Evolutionary conservation across 1,140 invertebrate genomes (phyloP), one percentile per base, ranked within the genome.

Genomic region (Palaemon carinicauda): DNA sequence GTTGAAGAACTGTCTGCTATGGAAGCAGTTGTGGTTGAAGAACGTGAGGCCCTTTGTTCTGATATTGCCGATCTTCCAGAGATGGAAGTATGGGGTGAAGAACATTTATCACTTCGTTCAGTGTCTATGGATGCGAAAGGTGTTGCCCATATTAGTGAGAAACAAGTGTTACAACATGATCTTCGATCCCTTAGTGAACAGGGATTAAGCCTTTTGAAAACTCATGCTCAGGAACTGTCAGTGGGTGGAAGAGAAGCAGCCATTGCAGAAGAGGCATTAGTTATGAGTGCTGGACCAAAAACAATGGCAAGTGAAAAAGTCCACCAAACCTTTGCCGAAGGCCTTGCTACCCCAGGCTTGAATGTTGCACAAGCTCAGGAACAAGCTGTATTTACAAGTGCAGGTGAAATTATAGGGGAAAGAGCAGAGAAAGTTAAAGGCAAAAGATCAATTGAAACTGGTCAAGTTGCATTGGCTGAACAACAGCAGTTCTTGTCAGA

Each of bases 1-100:
- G 92, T 97, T 56, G 96, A 97, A 91, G 96, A 97, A 90, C 94
- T 96, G 74, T 96, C 95, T 41, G 81, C 82, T 4, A 51, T 89
- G 74, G 88, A 89, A 60, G 80, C 84, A 17, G 69, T 89, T 5
- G 65, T 89, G 19, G 84, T 89, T 12, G 88, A 89, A 27, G 88
- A 89, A 33, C 41, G 86, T 27, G 88, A 87, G 53, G 80, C 78
- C 33, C 41, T 89, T n/a, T 79, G 88, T 12, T 88, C 88, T 19
- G 88, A 89, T 78, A 89, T 89, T 78, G 88, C 86, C 7, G 88
- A 89, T 51, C 41, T 89, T 14, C 82, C 88, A n/a, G 86, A 89
- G 15, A 84, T 88, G 78, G 85, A 84, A 78, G 54, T 84, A 15
- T 87, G 85, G 88, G 85, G 79, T 21, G 84, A 86, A 52, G 88